Evolutionary conservation across 2,113 vertebrate species (phyloP).

Genomic region (Haemorhous mexicanus): DNA sequence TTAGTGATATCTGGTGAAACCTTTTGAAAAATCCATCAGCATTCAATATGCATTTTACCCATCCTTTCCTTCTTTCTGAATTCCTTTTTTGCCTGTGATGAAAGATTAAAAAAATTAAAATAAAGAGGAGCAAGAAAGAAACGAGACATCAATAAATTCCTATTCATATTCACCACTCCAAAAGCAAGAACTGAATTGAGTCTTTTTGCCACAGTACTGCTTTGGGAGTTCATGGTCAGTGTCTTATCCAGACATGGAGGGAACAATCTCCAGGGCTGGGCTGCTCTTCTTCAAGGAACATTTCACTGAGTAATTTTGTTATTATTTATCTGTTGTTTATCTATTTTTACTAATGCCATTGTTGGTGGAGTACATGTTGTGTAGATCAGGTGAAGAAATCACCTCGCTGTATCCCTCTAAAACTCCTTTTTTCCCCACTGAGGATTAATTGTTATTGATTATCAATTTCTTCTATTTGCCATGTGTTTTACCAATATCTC

Average conservation of each 20-base stretch:
- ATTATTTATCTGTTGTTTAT: background rate
- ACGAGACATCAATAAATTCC: background rate
- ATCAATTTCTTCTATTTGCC: background rate
- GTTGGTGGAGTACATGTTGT: accelerated
- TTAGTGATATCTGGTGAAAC: background rate
- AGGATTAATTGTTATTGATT: accelerated
- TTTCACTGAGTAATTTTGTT: background rate
- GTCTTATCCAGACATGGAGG: background rate
- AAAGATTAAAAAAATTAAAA: background rate
- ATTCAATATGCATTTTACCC: background rate
- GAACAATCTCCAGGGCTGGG: background rate
- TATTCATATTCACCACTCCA: background rate
- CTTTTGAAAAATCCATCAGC: background rate
- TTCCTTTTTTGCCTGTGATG: background rate
- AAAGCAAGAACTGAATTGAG: background rate
- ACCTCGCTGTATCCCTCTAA: background rate
- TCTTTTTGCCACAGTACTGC: background rate
- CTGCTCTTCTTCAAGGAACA: background rate
- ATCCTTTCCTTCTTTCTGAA: background rate
- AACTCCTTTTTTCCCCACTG: background rate
- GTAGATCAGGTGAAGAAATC: background rate
- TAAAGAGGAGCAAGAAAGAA: background rate
- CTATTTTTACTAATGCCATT: background rate
- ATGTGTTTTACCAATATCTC: background rate
- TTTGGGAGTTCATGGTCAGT: background rate